Conservation (phyloP, 1,140 invertebrate species). For the Linepithema humile region DNA sequence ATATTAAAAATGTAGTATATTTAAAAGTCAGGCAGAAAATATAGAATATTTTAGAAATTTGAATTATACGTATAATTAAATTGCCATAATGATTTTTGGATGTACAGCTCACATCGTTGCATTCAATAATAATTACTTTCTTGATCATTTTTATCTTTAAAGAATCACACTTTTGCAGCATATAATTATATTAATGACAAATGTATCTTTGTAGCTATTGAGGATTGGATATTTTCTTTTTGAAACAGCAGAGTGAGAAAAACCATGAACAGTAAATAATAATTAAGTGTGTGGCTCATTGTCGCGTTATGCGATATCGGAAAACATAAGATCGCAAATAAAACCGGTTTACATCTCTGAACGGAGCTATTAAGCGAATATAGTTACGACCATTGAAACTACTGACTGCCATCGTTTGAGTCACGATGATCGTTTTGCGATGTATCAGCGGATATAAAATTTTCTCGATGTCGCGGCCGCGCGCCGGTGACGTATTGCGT, state of each 20-base stretch:
- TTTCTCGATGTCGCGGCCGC: conserved; percentile 6
- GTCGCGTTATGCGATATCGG: neutral
- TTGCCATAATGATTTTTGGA: too few relatives aligned
- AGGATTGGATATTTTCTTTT: neutral
- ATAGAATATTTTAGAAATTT: too few relatives aligned
- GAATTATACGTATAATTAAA: too few relatives aligned
- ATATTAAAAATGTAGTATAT: too few relatives aligned
- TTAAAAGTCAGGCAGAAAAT: too few relatives aligned
- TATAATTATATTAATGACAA: neutral
- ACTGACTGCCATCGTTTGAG: conserved; percentile 43
- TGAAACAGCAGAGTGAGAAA: neutral
- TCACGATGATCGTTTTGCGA: conserved; percentile 21
- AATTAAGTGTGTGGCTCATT: conserved; percentile 19
- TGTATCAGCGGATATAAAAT: conserved; percentile 16
- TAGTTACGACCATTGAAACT: conserved; percentile 29
- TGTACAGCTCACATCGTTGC: too few relatives aligned
- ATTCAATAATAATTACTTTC: too few relatives aligned
- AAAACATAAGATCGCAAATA: conserved; percentile 6
- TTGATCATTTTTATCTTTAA: neutral
- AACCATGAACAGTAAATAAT: neutral
- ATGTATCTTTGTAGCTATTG: neutral
- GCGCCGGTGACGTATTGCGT: conserved; percentile 6
- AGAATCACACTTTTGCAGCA: too few relatives aligned
- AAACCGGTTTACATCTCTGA: conserved; percentile 46
- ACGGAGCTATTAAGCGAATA: conserved; percentile 15